Evolutionary conservation across 2,797 vertebrate species (phyloP), one percentile per base, ranked within the genome.

Genomic region (Stomatorhinus walkeri): DNA sequence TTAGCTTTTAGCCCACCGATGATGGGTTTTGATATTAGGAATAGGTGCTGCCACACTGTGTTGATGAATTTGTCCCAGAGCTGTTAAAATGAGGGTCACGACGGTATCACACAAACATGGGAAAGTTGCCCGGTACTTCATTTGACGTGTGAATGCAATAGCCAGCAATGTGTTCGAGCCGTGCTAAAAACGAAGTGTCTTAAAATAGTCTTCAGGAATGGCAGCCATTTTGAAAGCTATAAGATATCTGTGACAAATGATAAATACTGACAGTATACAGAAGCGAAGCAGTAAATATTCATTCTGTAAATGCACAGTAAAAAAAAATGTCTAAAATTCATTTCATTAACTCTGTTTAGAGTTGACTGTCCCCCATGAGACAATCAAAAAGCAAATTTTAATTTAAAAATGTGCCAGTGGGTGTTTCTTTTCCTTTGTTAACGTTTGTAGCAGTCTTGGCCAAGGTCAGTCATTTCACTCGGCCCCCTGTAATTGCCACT

Each of bases 11-110:
- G 76, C 76, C 76, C 40, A 81, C 40, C 19, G 76, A 81, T 81
- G 76, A 81, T 81, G 76, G 76, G 76, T 81, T 81, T 81, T 46
- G 76, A 81, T 81, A 46, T 46, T 81, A 81, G 7, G 40, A 81
- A 81, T 22, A 81, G 76, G 19, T 46, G 16, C 36, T 81, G 76
- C 40, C 76, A 46, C 36, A 46, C 19, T 46, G 40, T 81, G 76
- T 81, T 46, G 76, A 81, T 46, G 19, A 81, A 81, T 81, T 81
- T 46, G 68, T 76, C 76, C 40, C 76, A 46, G 40, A 81, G 76
- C 76, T 81, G 76, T 81, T 46, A 81, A 46, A 81, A 81, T 81
- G 16, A 46, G 76, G 76, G 76, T 81, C 40, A 81, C 19, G 76
- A 81, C 10, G 76, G 40, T 81, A 81, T 46, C 36, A 46, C 76